Evolutionary conservation across 23 tunicate genomes (phyloP).

Genomic region (Trididemnum miniatum): DNA sequence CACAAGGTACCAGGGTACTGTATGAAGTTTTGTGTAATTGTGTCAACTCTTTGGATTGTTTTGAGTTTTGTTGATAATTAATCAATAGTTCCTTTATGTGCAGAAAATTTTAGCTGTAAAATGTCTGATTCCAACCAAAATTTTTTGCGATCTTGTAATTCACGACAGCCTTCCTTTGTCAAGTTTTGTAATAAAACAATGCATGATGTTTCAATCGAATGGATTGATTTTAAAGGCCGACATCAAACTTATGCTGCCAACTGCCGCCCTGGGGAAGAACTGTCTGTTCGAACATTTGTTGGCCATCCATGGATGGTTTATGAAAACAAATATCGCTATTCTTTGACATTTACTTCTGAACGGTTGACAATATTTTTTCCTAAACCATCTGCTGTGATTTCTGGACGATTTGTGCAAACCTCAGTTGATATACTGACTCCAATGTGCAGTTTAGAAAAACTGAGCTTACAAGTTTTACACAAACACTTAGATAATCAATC

Average conservation of each 20-base stretch:
- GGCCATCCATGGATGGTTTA: conserved; percentile 68
- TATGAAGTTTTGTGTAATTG: too few species aligned
- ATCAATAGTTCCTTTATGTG: too few species aligned
- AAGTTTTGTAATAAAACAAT: conserved; percentile 32
- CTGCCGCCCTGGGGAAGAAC: conserved; percentile 13
- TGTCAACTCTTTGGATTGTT: too few species aligned
- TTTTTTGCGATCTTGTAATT: conserved; percentile 35
- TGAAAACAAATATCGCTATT: conserved; percentile 27
- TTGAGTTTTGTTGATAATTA: too few species aligned
- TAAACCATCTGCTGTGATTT: background rate
- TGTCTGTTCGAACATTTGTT: conserved; percentile 46
- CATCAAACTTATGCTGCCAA: background rate
- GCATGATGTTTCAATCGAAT: conserved; percentile 37
- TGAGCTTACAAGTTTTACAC: conserved; percentile 38
- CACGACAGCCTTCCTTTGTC: conserved; percentile 34
- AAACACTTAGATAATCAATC: background rate
- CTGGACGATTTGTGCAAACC: conserved; percentile 13
- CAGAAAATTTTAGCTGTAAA: background rate
- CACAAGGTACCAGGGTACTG: too few species aligned
- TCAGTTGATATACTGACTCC: conserved; percentile 26
- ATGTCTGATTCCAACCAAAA: background rate
- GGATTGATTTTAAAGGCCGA: conserved; percentile 58
- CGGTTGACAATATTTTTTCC: conserved; percentile 31
- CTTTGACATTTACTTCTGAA: conserved; percentile 29
- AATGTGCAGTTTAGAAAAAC: conserved; percentile 9